Conservation (phyloP, 2,797 vertebrate species). For the Oreortyx pictus region DNA sequence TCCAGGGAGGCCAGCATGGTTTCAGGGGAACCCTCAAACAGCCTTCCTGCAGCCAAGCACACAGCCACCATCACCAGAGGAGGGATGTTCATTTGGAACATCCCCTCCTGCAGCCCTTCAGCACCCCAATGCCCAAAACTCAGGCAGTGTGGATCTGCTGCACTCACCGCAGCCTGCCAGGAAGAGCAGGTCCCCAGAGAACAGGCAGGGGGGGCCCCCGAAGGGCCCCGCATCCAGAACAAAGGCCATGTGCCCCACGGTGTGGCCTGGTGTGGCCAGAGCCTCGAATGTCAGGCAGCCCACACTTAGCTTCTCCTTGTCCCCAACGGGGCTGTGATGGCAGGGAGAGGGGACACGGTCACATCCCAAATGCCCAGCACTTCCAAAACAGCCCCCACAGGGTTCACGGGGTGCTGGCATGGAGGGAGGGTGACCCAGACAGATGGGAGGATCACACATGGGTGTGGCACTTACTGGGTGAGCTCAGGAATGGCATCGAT, state of each 20-base stretch:
- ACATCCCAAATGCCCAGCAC: background rate
- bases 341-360: background rate
- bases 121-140: background rate
- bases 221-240: conserved; percentile 87
- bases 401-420: background rate
- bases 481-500: conserved; percentile 93
- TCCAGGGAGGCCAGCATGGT: conserved; percentile 96
- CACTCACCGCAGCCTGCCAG: conserved; percentile 94
- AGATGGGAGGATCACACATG: too few relatives aligned
- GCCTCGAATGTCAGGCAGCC: conserved; percentile 90
- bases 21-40: conserved; percentile 92
- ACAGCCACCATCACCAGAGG: too few relatives aligned
- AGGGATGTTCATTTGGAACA: background rate
- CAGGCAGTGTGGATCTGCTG: too few relatives aligned
- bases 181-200: conserved; percentile 97
- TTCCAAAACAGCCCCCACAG: background rate
- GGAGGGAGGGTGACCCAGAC: background rate
- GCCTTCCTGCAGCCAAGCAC: conserved; percentile 83
- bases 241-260: conserved; percentile 95
- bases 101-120: background rate
- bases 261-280: conserved; percentile 94
- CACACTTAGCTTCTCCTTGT: conserved; percentile 88
- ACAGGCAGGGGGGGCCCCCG: conserved; percentile 89
- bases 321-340: conserved; percentile 80
- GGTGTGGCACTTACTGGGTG: conserved; percentile 86